Evolutionary conservation across 2,113 vertebrate species (phyloP).

Genomic region (Cyprinodon tularosa): DNA sequence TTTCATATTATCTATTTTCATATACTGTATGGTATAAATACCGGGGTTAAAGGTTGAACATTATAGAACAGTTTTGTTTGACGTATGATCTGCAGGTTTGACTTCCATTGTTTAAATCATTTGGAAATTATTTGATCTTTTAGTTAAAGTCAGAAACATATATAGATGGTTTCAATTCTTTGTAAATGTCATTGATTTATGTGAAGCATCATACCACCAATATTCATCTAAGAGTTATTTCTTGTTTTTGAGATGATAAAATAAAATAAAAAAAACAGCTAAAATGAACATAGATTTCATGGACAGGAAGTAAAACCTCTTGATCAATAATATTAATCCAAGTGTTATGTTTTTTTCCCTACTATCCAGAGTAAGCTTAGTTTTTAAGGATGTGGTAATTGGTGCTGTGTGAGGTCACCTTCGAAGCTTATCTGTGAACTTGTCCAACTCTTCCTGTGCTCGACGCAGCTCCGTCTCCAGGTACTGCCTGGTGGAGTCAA

Average conservation of each 20-base stretch:
- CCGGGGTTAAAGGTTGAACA: too few relatives aligned
- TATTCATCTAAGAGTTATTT: neutral
- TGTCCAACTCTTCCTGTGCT: conserved; percentile 96
- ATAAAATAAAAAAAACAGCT: neutral
- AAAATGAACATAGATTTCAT: neutral
- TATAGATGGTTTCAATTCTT: too few relatives aligned
- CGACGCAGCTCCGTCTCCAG: conserved; percentile 94
- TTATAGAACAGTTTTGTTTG: too few relatives aligned
- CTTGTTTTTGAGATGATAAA: neutral
- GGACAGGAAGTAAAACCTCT: neutral
- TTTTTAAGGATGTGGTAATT: neutral
- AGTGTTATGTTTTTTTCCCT: neutral
- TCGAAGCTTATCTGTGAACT: conserved; percentile 96
- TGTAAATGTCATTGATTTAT: neutral
- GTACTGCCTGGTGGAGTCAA: conserved; percentile 93
- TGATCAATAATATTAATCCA: neutral
- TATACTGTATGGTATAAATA: too few relatives aligned
- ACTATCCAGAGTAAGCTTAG: neutral
- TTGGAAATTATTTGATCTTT: too few relatives aligned
- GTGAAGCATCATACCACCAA: neutral
- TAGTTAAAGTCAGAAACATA: too few relatives aligned
- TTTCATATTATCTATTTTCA: too few relatives aligned
- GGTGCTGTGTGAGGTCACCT: conserved; percentile 74
- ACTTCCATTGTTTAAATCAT: too few relatives aligned
- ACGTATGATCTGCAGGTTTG: too few relatives aligned